Base-by-base conservation (phyloP, 2,113 vertebrate species). In the Phycodurus eques region DNA sequence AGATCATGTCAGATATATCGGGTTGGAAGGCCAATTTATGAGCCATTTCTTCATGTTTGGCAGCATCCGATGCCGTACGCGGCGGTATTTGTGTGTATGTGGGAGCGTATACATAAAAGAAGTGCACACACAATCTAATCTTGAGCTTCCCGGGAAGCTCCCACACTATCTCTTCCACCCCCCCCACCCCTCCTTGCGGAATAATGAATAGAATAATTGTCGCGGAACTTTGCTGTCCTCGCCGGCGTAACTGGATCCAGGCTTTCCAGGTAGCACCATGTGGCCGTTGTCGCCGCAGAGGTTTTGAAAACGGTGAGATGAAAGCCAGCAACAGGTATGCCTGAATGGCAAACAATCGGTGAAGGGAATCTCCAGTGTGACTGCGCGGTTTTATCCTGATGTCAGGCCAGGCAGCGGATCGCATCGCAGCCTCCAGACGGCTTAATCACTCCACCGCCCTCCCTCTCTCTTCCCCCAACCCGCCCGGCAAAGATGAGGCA, bases 181-280 rank as follows among this genome's bases (percentile, higher is more conserved):
- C 54, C 85, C 87, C 79, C 57, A n/a, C n/a, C n/a, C n/a, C n/a
- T n/a, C 61, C 68, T 63, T 73, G 83, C 76, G 74, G 88, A 91
- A 89, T 90, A 84, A 91, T 91, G 92, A 93, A 90, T 89, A 84
- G 88, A 91, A 89, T 90, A 92, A 92, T 90, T 92, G 90, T 91
- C 87, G 70, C 72, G 81, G 79, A 88, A 84, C 86, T 85, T 90
- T 87, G 83, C 88, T 86, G 90, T 90, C 89, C 85, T 64, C 42
- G 5, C 11, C 39, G 35, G 2, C 12, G 62, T 64, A 64, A 64
- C 62, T 14, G 20, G 42, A 64, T 44, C 62, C 11, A 19, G 61
- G 19, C 17, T 63, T 89, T 88, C 77, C 85, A 82, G 89, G 89
- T 89, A 92, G 89, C 72, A 65, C 71, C 69, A 83, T 85, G 85